Percentiles rank a stretch among this genome's conserved stretches.
phyloP scores from a whole-genome alignment of 2,888 invertebrate species.

The Halictus quadricinctus region DNA sequence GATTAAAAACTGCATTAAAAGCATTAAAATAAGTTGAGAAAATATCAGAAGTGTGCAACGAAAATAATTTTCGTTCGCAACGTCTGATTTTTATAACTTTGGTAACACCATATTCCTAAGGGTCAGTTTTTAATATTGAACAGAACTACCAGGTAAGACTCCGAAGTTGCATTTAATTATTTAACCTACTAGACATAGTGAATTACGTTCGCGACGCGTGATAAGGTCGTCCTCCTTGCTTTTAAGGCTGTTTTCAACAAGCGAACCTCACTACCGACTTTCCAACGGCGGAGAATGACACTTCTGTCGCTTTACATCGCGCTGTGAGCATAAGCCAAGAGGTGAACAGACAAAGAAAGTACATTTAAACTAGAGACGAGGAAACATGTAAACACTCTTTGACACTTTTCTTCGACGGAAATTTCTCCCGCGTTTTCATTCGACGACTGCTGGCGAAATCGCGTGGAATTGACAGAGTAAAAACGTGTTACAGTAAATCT shows the following conservation, averaged over 20 bases:
- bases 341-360: conserved; percentile 43
- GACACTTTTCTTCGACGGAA: conserved; percentile 28
- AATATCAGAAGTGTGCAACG: background rate
- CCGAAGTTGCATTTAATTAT: background rate
- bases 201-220: background rate
- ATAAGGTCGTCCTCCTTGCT: background rate
- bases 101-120: background rate
- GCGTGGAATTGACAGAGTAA: background rate
- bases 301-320: conserved; percentile 34
- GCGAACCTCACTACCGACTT: conserved; percentile 30
- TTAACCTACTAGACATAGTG: background rate
- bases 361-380: conserved; percentile 47
- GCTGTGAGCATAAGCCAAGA: conserved; percentile 43
- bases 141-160: background rate
- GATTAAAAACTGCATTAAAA: background rate
- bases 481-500: no score
- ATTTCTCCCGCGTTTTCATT: background rate
- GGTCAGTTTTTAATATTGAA: background rate
- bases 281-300: conserved; percentile 17
- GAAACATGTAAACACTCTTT: conserved; percentile 48
- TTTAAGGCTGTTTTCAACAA: conserved; percentile 16
- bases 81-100: background rate
- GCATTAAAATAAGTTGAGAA: background rate
- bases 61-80: background rate
- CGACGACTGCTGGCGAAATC: no score